Conservation (phyloP, 2,888 invertebrate species). For the Drosophila meridiana region DNA sequence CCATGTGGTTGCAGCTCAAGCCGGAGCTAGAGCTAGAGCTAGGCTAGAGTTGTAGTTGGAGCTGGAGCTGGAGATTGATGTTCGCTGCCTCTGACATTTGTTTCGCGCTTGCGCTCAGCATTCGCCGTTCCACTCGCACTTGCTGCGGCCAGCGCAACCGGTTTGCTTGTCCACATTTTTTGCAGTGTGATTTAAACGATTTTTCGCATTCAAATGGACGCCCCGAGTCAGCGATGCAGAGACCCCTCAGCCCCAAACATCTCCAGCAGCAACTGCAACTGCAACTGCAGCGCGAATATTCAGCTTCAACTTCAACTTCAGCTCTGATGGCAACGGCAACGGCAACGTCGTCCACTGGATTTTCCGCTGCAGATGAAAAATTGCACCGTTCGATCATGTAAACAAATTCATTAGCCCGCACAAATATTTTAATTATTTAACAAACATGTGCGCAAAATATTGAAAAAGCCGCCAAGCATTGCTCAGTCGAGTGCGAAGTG, state of each 20-base stretch:
- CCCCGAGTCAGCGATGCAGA: slow-evolving; percentile 34
- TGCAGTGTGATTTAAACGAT: slow-evolving; percentile 72
- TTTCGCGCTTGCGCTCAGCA: slow-evolving; percentile 71
- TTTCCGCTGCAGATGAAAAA: slow-evolving; percentile 71
- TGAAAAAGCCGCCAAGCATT: slow-evolving; percentile 24
- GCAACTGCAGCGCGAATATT: not conserved
- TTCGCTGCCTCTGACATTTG: slow-evolving; percentile 80
- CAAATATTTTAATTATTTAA: slow-evolving; percentile 79
- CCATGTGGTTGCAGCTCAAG: slow-evolving; percentile 24
- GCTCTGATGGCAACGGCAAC: not conserved
- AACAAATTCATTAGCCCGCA: slow-evolving; percentile 77
- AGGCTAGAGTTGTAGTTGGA: not conserved
- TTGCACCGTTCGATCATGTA: slow-evolving; percentile 76
- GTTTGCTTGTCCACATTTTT: slow-evolving; percentile 65
- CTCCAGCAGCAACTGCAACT: slow-evolving; percentile 7
- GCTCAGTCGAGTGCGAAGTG: slow-evolving; percentile 40
- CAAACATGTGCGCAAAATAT: slow-evolving; percentile 42
- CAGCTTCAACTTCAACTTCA: not conserved
- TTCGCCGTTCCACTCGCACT: slow-evolving; percentile 59
- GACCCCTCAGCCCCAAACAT: slow-evolving; percentile 16
- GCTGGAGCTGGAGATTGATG: slow-evolving; percentile 72
- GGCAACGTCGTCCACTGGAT: slow-evolving; percentile 57
- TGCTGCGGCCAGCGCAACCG: slow-evolving; percentile 44
- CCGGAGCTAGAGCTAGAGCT: slow-evolving; percentile 10
- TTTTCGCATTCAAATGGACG: slow-evolving; percentile 64